Percentiles rank a stretch among this genome's conserved stretches.
These are phyloP conservation scores for Artemisiospiza belli DNA, from an alignment of 2,113 vertebrate genomes.

Conservation along the genomic window DNA sequence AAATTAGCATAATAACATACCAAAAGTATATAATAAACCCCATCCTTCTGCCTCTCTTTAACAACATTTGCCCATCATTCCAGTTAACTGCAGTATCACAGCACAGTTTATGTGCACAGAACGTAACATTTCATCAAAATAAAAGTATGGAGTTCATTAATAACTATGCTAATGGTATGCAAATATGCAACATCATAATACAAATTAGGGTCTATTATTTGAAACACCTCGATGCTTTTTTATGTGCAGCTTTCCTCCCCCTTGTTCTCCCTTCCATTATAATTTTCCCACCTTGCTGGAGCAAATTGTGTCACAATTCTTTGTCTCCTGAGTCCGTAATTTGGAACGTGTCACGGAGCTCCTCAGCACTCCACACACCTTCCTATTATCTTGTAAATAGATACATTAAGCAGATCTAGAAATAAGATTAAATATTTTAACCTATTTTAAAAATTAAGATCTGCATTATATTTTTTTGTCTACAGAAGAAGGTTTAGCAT, in stretches of 20 bases:
- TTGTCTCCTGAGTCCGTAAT: neutral
- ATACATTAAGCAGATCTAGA: neutral
- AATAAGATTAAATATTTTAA: slow-evolving; percentile 17
- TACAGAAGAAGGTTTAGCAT: neutral
- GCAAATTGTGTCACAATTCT: slow-evolving; percentile 2
- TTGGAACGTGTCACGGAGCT: neutral
- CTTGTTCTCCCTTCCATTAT: neutral
- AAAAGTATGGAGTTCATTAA: neutral
- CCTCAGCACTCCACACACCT: neutral
- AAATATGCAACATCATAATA: neutral
- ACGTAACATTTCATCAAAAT: neutral
- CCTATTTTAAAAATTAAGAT: neutral
- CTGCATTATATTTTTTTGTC: neutral
- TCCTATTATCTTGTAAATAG: slow-evolving; percentile 27
- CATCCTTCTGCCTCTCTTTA: neutral
- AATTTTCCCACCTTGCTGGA: slow-evolving; percentile 31
- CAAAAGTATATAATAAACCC: neutral
- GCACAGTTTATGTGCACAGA: neutral
- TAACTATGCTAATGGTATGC: neutral
- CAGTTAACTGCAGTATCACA: neutral
- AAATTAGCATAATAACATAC: neutral
- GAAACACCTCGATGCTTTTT: neutral
- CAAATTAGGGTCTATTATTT: neutral
- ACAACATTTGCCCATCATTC: neutral
- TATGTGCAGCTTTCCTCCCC: neutral